Conservation (phyloP, 2,797 vertebrate genomes). For the Harpagifer antarcticus region DNA sequence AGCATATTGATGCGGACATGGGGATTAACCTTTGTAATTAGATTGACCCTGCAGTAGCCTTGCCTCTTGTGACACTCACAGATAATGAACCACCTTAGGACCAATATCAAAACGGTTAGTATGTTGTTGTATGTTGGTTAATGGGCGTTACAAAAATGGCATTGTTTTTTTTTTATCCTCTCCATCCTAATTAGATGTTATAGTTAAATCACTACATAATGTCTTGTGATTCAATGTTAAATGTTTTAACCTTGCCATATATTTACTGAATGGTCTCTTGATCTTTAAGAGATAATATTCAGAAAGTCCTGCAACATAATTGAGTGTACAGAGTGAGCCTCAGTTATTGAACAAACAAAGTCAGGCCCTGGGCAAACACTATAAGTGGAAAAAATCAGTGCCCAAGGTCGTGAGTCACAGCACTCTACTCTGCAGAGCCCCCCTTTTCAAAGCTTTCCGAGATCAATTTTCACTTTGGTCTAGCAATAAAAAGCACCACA, state of each 20-base stretch:
- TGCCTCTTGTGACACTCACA: background rate
- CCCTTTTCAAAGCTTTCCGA: background rate
- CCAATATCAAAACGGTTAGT: background rate
- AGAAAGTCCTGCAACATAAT: background rate
- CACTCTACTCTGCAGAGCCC: slow-evolving; percentile 3
- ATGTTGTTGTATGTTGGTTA: background rate
- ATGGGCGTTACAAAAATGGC: background rate
- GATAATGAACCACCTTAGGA: background rate
- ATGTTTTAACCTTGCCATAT: background rate
- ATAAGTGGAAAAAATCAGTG: background rate
- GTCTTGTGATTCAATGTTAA: background rate
- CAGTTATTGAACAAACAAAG: slow-evolving; percentile 14
- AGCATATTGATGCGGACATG: background rate
- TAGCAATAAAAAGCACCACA: background rate
- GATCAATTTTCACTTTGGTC: slow-evolving; percentile 15
- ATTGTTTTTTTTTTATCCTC: background rate
- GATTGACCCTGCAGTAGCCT: background rate
- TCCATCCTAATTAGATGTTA: background rate
- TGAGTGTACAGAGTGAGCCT: background rate
- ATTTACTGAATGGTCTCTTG: background rate
- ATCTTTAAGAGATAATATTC: background rate
- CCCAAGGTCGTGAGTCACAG: slow-evolving; percentile 32
- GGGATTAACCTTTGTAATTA: background rate
- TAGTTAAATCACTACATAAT: background rate
- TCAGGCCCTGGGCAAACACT: slow-evolving; percentile 19